These are phyloP conservation scores for Hucho hucho DNA, from an alignment of 2,113 vertebrate species.

Conservation along the genomic window DNA sequence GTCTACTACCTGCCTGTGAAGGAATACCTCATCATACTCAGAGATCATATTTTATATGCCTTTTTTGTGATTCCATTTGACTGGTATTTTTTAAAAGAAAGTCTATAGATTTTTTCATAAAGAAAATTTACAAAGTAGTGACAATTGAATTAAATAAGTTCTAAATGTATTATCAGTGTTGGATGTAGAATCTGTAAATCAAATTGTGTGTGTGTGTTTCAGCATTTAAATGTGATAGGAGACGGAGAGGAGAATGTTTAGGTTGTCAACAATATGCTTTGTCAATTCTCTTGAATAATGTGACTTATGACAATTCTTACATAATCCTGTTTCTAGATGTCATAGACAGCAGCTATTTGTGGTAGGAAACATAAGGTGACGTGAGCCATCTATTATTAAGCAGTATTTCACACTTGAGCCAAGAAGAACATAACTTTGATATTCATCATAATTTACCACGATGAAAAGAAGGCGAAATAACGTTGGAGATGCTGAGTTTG, in stretches of 20 bases:
- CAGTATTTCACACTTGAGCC: constrained; percentile 36
- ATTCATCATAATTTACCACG: constrained; percentile 19
- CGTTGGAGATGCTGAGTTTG: no score
- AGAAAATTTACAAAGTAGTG: constrained; percentile 38
- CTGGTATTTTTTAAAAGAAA: constrained; percentile 44
- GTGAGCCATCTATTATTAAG: constrained; percentile 8
- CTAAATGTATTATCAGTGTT: constrained; percentile 21
- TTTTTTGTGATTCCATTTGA: constrained; percentile 49
- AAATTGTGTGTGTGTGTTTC: not conserved
- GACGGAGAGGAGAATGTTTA: not conserved
- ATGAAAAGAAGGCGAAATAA: no score
- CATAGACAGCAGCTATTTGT: not conserved
- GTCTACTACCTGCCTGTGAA: constrained; percentile 13
- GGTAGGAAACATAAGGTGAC: not conserved
- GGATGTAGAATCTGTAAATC: constrained; percentile 21
- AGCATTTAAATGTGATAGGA: not conserved
- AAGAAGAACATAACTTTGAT: constrained; percentile 50
- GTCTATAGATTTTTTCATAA: constrained; percentile 51
- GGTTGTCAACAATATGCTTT: constrained; percentile 7
- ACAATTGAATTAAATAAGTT: constrained; percentile 36
- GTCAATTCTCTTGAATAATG: not conserved
- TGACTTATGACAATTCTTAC: constrained; percentile 7
- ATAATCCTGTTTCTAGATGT: not conserved
- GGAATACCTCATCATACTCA: constrained; percentile 29
- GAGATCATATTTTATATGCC: constrained; percentile 34